Evolutionary conservation across 2,797 vertebrate species (phyloP), one percentile per base, ranked within the genome.

Genomic region (Setipinna tenuifilis): DNA sequence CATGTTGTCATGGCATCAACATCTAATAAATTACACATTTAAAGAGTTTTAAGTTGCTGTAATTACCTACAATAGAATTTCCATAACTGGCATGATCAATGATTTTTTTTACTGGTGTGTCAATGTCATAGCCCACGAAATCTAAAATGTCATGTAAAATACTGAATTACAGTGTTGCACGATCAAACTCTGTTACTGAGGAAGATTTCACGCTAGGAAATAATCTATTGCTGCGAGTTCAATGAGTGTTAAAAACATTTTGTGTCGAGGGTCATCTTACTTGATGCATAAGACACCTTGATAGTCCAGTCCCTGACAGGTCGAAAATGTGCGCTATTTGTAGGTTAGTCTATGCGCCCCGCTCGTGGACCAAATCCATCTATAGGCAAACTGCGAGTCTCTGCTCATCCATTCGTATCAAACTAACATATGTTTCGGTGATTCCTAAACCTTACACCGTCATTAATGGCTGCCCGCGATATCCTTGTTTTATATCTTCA

Each of bases 1-100:
- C 97, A 98, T 97, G 91, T 94, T 96, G 95, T 89, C 96, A 92
- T 92, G 88, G 91, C 92, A 95, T 94, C 92, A 92, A 94, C 93
- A 94, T 95, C 92, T 82, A 68, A 82, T 59, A 65, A 82, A 82
- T 28, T 16, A 61, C 41, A 85, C 83, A 82, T 54, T 4, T 3
- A 11, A 54, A 86, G 86, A 82, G 86, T 82, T 88, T 85, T 54
- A 85, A 89, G 88, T 88, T 68, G 78, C 82, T 44, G 81, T 78
- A 35, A 12, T 41, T 44, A 84, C 80, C 48, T 87, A 88, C 86
- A 92, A 31, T 17, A 17, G 28, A 31, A 31, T 35, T 19, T 21
- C 4, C 16, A 68, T 14, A 71, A 71, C 12, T 71, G 12, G 6
- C 65, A 71, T 71, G 25, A 35, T 28, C 62, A 65, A 14, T 71